Base-by-base conservation (phyloP, 1,140 invertebrate species). In the Drosophila mauritiana region DNA sequence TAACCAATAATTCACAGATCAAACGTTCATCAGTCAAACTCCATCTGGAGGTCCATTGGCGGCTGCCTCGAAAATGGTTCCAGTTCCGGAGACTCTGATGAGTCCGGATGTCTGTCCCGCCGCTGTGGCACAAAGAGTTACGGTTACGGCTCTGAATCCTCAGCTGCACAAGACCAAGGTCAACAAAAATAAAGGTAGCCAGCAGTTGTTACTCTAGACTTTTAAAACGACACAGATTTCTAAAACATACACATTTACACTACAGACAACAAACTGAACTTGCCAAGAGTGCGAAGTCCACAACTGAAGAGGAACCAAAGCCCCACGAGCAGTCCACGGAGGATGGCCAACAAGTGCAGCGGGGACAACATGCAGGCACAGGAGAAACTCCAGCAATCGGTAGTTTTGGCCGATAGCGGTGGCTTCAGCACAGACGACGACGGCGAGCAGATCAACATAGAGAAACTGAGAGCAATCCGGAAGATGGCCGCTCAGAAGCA, bases 31-130 rank as follows among this genome's bases (percentile, higher is more conserved):
- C 15, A 70, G 68, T 7, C 84, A 89, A 62, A 68, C 62, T 7
- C 85, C 85, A 1, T 22, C 53, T 4, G 89, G 86, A 0, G 90
- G 91, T 79, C 96, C 96, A 3, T 86, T 97, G 52, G 95, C 96
- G 86, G 96, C 96, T 40, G 95, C 96, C 42, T 96, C 96, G 1
- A 97, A 97, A 92, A 95, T 97, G 93, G 95, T 97, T 1, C 97
- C 96, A 3, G 96, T 97, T 37, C 96, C 96, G 8, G 97, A 97
- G 86, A 96, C 96, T 1, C 92, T 97, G 0, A 97, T 97, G 95
- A 97, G 96, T 92, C 96, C 96, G 3, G 96, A 97, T 91, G 96
- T 96, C 84, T 93, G 95, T 77, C 94, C 95, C 63, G 90, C 93
- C 15, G 86, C 91, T 45, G 90, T 89, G 12, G 86, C 90, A 15